phyloP scores from a whole-genome alignment of 2,797 vertebrate genomes.

The Platalea minor region DNA sequence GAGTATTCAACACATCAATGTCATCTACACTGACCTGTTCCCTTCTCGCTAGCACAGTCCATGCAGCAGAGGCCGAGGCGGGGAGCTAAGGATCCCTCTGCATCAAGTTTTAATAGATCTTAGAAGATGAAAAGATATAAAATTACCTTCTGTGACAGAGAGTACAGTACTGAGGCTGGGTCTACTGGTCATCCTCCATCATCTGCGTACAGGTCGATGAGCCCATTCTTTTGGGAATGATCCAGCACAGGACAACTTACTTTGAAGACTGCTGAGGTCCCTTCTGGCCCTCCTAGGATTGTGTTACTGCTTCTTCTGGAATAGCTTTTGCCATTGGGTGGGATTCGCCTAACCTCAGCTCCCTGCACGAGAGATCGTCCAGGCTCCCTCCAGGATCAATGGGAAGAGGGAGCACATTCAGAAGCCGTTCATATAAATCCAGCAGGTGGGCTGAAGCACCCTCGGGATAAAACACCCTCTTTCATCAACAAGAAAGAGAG shows the following conservation, averaged over 20 bases:
- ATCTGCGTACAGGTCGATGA: rapidly evolving
- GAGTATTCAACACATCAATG: background rate
- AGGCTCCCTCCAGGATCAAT: background rate
- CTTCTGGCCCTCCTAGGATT: background rate
- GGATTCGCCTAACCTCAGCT: background rate
- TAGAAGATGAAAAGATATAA: background rate
- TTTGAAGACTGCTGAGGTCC: background rate
- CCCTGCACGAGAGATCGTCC: background rate
- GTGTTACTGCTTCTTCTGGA: background rate
- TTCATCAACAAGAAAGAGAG: background rate
- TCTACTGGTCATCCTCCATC: background rate
- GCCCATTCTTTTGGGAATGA: background rate
- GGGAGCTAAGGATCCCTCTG: background rate
- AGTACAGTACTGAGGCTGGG: no score
- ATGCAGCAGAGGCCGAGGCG: background rate
- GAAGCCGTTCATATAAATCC: background rate
- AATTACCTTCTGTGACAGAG: background rate
- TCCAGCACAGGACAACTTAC: background rate
- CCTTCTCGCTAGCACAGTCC: background rate
- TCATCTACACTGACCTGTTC: background rate
- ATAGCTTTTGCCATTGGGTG: background rate
- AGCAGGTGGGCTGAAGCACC: background rate
- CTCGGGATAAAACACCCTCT: background rate
- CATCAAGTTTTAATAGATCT: background rate
- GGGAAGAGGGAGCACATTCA: background rate